Evolutionary conservation across 2,888 invertebrate species (phyloP).

Genomic region (Byasa hedistus): DNA sequence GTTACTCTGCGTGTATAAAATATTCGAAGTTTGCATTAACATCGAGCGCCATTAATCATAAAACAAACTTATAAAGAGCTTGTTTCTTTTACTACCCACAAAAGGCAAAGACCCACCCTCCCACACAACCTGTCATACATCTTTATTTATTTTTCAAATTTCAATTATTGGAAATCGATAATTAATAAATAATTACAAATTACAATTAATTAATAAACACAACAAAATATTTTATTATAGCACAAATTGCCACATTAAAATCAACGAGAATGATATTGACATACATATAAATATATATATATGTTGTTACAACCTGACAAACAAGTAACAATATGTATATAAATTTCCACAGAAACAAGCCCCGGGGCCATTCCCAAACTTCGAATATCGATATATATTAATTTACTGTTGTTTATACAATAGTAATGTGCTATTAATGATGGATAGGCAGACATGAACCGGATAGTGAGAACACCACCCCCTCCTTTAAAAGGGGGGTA

Average conservation of each 20-base stretch:
- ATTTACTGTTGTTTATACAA: slow-evolving; percentile 1
- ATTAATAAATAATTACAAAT: too few relatives aligned
- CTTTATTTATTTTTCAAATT: neutral
- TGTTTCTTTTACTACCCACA: neutral
- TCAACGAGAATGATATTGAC: neutral
- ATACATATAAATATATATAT: neutral
- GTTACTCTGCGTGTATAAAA: neutral
- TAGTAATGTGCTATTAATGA: slow-evolving; percentile 1
- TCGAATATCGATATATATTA: slow-evolving; percentile 14
- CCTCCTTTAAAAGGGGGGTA: neutral
- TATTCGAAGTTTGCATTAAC: slow-evolving; percentile 23
- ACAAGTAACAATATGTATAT: slow-evolving; percentile 9
- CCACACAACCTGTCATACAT: neutral
- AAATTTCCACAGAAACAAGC: slow-evolving; percentile 10
- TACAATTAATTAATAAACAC: neutral
- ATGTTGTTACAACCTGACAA: slow-evolving; percentile 7
- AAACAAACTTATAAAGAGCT: slow-evolving; percentile 8
- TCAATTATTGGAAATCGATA: neutral
- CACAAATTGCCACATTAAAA: too few relatives aligned
- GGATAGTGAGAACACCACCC: slow-evolving; percentile 11
- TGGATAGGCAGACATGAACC: slow-evolving; percentile 9
- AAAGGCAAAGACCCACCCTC: neutral
- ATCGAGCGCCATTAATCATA: neutral
- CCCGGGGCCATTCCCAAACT: slow-evolving; percentile 17
- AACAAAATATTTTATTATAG: too few relatives aligned